Evolutionary conservation across 2,797 vertebrate species (phyloP), one percentile per base, ranked within the genome.

Genomic region (Dermochelys coriacea): DNA sequence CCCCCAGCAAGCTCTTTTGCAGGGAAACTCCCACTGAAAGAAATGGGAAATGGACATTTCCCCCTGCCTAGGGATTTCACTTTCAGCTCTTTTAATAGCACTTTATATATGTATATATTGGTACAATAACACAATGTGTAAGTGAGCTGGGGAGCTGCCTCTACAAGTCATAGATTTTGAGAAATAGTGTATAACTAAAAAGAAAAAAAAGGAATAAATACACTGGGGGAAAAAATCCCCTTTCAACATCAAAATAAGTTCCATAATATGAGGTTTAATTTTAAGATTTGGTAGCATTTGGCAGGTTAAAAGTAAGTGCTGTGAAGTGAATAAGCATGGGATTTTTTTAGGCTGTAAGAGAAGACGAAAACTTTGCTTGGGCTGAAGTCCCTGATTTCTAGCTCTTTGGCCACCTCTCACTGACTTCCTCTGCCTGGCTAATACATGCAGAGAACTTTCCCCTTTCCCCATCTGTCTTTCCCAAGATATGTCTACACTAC

Each of bases 211-310:
- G 90, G 95, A 98, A 97, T 98, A 97, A 98, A 98, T 98, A 97
- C 92, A 97, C 93, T 85, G 0, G 41, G 83, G 82, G 90, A 93
- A 0, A 31, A 98, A 97, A 92, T 97, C 97, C 97, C 96, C 94
- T 94, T 95, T 97, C 97, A 92, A 98, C 97, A 98, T 98, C 98
- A 98, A 98, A 98, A 97, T 95, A 96, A 97, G 96, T 98, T 97
- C 97, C 14, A 31, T 98, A 97, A 98, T 97, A 96, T 93, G 95
- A 98, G 93, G 97, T 97, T 98, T 98, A 98, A 98, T 98, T 97
- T 96, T 96, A 96, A 98, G 97, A 95, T 96, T 97, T 96, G 97
- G 97, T 96, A 97, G 98, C 96, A 96, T 98, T 98, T 96, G 98
- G 95, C 91, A 81, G 96, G 97, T 97, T 97, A 97, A 96, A 97